Percentiles rank a stretch among this genome's conserved stretches.
Conservation (phyloP, 92 coral and sea anemone species). For the Desmophyllum pertusum region DNA sequence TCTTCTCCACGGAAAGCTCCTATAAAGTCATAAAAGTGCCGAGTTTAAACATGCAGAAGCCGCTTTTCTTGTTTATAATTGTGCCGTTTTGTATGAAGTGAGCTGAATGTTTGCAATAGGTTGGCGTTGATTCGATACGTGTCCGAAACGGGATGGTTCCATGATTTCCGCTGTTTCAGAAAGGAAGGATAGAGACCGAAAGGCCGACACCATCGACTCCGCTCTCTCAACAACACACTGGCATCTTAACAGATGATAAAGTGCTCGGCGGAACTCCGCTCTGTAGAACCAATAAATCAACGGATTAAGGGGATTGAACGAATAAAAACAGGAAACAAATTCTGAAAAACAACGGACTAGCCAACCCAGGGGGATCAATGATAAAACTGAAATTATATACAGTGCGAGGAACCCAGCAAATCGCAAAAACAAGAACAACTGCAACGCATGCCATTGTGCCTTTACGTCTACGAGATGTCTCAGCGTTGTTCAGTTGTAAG, state of each 20-base stretch:
- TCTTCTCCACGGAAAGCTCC: no score
- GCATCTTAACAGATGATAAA: conserved; percentile 26
- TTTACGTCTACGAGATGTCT: conserved; percentile 6
- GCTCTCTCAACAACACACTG: not conserved
- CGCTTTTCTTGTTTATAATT: not conserved
- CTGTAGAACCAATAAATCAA: conserved; percentile 76
- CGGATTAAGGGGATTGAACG: conserved; percentile 72
- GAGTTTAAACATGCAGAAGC: not conserved
- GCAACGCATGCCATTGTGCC: conserved; percentile 61
- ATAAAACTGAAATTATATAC: conserved; percentile 52
- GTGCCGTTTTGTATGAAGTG: not conserved
- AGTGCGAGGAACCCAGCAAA: conserved; percentile 72
- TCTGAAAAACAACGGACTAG: conserved; percentile 46
- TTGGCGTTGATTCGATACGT: not conserved
- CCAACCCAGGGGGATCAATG: conserved; percentile 48
- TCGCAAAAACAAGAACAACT: conserved; percentile 53
- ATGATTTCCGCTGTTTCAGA: not conserved
- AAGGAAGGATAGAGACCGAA: conserved; percentile 8
- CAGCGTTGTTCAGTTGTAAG: not conserved
- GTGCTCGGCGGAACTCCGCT: conserved; percentile 64
- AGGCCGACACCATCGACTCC: not conserved
- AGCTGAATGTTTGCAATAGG: not conserved
- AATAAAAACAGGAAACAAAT: conserved; percentile 65
- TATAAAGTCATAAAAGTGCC: no score
- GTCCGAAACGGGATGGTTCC: not conserved